Evolutionary conservation across 2,888 invertebrate genomes (phyloP), one percentile per base, ranked within the genome.

Genomic region (Drosophila barbarae): DNA sequence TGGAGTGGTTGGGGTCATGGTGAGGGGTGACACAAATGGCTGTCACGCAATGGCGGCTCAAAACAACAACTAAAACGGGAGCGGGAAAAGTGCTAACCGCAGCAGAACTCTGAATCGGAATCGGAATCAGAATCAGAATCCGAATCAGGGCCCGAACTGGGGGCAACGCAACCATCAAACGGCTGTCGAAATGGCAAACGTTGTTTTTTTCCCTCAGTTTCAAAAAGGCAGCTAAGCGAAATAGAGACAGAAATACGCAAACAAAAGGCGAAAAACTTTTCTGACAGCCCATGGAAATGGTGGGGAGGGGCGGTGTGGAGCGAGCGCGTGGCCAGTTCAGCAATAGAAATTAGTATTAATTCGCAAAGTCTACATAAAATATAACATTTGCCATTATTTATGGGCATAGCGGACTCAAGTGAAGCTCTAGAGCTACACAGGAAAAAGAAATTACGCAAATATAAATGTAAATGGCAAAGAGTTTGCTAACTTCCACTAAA

Each of bases 41-140:
- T 71, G 71, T 66, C 71, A 71, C 66, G 71, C 71, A 71, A 71
- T 52, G 55, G 41, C 68, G 64, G 64, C 65, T 64, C 64, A 53
- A 52, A 63, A 63, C 63, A 63, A 59, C 68, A 59, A 53, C 66
- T 47, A 54, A 67, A 69, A 15, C 7, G 50, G 23, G 30, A 18
- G 26, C 30, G 30, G 26, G 57, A 55, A 74, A 74, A 74, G 57
- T 69, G 73, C 74, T 74, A 64, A 69, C 69, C 74, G 47, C 57
- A 60, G 59, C 73, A 60, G 38, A 71, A 70, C 51, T 51, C 53
- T 21, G 46, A 21, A 21, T 47, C 18, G 7, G 46, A 21, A 21
- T 47, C 18, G 7, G 30, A 44, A 44, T 28, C 28, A 1, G 26
- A n/a, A n/a, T 39, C 39, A 1, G 46, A 32, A 9, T 9, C 46